Evolutionary conservation across 2,113 vertebrate genomes (phyloP), one percentile per base, ranked within the genome.

Genomic region (Microcebus murinus): DNA sequence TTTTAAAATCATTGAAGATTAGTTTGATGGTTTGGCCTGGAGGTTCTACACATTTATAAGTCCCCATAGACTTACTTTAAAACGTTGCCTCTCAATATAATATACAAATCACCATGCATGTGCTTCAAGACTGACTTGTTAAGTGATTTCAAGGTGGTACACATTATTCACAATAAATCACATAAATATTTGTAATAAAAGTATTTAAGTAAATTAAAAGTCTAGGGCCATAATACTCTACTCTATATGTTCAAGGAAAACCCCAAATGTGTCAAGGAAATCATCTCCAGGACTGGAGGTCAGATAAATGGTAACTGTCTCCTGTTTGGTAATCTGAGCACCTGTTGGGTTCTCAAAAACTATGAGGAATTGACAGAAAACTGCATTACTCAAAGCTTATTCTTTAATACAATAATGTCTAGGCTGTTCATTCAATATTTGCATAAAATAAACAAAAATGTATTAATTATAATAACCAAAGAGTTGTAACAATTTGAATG

Each of bases 151-250:
- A 68, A 91, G 25, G 36, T 23, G 39, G 6, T 61, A 2, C 31
- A 68, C 89, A 87, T 96, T 92, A 92, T 90, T 93, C 20, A 74
- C 68, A 91, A 93, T 92, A 84, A 91, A 93, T 93, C 8, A 85
- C 25, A 70, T 80, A 17, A 63, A 59, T 91, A 50, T 87, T 95
- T 80, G 8, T 18, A 93, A 76, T 76, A 65, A 84, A 92, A 87
- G 1, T 70, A 70, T 90, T 84, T 91, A 13, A 80, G 23, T 52
- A 83, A 89, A 86, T 74, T 89, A 80, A 93, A 76, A 70, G 17
- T 57, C 3, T 71, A 71, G 31, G 6, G 0, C 9, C 25, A 0
- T 81, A 36, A 71, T 42, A 5, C 4, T 76, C 18, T 10, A 34
- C 12, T 79, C 91, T 25, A 84, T 59, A 25, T 29, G 29, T 73